These are phyloP conservation scores for Hormiphora californensis DNA, from an alignment of 37 sponge, comb jelly and placozoan genomes.

Conservation along the genomic window DNA sequence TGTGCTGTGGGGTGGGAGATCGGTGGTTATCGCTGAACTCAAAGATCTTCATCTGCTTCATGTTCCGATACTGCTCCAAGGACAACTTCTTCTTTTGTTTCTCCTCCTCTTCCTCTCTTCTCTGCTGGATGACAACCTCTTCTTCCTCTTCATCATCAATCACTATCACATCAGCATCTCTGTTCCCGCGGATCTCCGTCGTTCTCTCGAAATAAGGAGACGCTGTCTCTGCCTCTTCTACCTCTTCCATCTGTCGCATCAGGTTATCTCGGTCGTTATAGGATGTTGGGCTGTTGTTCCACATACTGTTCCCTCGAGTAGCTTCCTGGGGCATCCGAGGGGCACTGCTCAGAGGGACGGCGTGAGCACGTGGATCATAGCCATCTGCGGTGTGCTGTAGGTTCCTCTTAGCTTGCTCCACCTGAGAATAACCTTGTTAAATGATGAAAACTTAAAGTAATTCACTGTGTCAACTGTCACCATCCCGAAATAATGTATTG, in stretches of 20 bases:
- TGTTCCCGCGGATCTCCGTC: not conserved
- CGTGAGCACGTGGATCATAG: not conserved
- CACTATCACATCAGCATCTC: not conserved
- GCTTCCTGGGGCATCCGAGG: not conserved
- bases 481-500: too few relatives aligned
- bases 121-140: too few relatives aligned
- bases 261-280: not conserved
- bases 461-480: too few relatives aligned
- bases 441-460: too few relatives aligned
- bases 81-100: constrained; percentile 26
- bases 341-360: constrained; percentile 8
- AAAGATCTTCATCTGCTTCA: constrained; percentile 48
- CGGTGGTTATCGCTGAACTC: constrained; percentile 31
- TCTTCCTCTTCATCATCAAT: not conserved
- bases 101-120: not conserved
- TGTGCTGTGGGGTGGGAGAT: too few relatives aligned
- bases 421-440: not conserved
- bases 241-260: not conserved
- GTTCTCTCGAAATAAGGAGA: not conserved
- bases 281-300: too few relatives aligned
- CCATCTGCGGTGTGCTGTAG: not conserved
- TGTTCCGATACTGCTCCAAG: not conserved
- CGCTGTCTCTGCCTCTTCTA: constrained; percentile 1
- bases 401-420: constrained; percentile 25
- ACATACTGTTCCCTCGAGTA: constrained; percentile 8